A percentile compares a stretch with the other conserved stretches of the same genome.
These are phyloP conservation scores for Hemithea aestivaria DNA, from an alignment of 2,888 invertebrate species.

Conservation along the genomic window DNA sequence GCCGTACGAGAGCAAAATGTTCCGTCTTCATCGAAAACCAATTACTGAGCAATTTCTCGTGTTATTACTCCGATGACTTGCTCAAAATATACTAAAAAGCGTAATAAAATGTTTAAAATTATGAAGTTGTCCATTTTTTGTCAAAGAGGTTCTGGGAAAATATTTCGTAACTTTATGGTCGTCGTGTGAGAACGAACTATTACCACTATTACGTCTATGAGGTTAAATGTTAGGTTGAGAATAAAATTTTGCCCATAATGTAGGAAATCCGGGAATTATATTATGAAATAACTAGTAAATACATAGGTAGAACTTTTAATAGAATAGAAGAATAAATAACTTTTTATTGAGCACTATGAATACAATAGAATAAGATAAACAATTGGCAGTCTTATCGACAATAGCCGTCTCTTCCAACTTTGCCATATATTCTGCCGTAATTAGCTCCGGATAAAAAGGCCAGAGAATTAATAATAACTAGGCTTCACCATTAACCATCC, in stretches of 20 bases:
- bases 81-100: slow-evolving; percentile 30
- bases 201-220: slow-evolving; percentile 14
- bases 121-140: slow-evolving; percentile 23
- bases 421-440: no score
- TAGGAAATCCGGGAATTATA: no score
- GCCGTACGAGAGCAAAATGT: slow-evolving; percentile 19
- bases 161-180: slow-evolving; percentile 6
- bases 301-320: no score
- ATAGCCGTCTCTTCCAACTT: no score
- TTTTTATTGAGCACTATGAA: no score
- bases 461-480: no score
- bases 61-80: slow-evolving; percentile 53
- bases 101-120: slow-evolving; percentile 16
- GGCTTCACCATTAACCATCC: no score
- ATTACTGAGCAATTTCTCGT: slow-evolving; percentile 45
- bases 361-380: no score
- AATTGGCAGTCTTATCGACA: no score
- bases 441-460: no score
- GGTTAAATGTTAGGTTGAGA: slow-evolving; percentile 10
- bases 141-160: slow-evolving; percentile 9
- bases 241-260: slow-evolving; percentile 1
- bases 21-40: slow-evolving; percentile 43
- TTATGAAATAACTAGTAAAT: no score
- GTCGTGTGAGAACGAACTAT: slow-evolving; percentile 26
- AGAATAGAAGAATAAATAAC: no score